Evolutionary conservation across 1,140 invertebrate genomes (phyloP).

Genomic region (Spodoptera frugiperda): DNA sequence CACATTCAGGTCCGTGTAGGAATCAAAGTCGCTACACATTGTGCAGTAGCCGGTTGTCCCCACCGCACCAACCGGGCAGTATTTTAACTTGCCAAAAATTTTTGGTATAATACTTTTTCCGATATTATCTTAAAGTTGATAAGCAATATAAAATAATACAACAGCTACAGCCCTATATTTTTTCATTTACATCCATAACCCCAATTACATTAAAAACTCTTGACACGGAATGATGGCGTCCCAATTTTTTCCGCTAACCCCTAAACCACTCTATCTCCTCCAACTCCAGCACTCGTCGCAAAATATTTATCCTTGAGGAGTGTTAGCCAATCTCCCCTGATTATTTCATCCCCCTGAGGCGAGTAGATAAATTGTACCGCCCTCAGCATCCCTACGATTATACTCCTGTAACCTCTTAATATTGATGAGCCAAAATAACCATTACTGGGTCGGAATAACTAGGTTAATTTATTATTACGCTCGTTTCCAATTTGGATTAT

Average conservation of each 20-base stretch:
- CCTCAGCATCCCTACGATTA: conserved; percentile 49
- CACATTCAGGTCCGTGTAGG: too few relatives aligned
- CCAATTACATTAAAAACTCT: neutral
- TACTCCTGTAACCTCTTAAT: conserved; percentile 53
- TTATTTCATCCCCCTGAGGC: conserved; percentile 58
- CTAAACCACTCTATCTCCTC: conserved; percentile 9
- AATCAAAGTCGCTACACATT: too few relatives aligned
- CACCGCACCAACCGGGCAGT: too few relatives aligned
- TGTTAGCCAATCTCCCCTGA: conserved; percentile 60
- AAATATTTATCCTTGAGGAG: conserved; percentile 53
- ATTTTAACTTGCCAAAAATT: too few relatives aligned
- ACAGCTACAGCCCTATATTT: neutral
- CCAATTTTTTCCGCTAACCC: neutral
- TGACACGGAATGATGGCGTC: neutral
- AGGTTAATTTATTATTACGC: conserved; percentile 41
- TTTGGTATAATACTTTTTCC: too few relatives aligned
- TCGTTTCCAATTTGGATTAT: conserved; percentile 25
- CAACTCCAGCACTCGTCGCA: neutral
- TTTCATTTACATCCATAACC: neutral
- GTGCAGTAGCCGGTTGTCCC: too few relatives aligned
- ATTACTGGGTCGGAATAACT: conserved; percentile 50
- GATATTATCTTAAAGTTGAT: too few relatives aligned
- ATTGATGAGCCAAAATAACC: conserved; percentile 62
- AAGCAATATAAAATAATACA: too few relatives aligned
- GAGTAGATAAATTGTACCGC: conserved; percentile 54